phyloP scores from a whole-genome alignment of 2,797 vertebrate species.

The Emys orbicularis region DNA sequence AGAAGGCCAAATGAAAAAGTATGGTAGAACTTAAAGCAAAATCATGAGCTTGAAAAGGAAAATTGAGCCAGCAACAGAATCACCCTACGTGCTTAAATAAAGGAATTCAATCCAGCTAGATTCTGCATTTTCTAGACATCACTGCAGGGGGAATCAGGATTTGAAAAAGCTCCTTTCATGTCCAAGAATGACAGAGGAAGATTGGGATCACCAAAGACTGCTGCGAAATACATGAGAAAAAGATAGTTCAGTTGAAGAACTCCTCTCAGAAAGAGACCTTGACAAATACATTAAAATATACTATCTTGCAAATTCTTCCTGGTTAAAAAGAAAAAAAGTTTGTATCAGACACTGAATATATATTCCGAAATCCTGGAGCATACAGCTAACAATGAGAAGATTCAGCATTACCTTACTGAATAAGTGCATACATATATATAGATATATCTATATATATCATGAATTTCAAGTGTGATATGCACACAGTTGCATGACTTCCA shows the following conservation, averaged over 20 bases:
- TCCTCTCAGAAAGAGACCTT: background rate
- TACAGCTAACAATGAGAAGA: background rate
- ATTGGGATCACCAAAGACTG: background rate
- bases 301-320: background rate
- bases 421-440: background rate
- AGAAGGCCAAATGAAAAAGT: background rate
- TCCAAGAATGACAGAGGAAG: background rate
- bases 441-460: rapidly evolving
- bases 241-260: background rate
- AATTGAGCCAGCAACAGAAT: background rate
- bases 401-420: rapidly evolving
- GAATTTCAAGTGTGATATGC: background rate
- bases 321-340: background rate
- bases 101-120: background rate
- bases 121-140: background rate
- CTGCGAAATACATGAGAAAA: background rate
- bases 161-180: background rate
- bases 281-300: background rate
- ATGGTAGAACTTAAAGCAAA: background rate
- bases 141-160: background rate
- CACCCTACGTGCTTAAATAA: background rate
- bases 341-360: background rate
- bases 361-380: background rate
- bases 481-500: background rate
- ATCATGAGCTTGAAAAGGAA: background rate